Evolutionary conservation across 2,888 invertebrate genomes (phyloP).

Genomic region (Matsumyia berberina): DNA sequence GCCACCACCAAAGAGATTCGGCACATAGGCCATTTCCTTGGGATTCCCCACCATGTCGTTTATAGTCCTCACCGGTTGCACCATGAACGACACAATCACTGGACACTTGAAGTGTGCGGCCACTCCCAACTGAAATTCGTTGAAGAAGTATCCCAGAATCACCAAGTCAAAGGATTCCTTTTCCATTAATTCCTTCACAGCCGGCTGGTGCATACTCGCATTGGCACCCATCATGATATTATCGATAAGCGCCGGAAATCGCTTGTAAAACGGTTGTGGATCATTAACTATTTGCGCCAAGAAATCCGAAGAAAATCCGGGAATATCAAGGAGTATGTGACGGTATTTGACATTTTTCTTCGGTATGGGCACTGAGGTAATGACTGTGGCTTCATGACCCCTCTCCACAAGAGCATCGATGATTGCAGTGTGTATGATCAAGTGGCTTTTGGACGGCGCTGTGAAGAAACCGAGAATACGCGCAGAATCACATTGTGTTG

Average conservation of each 20-base stretch:
- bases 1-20: slow-evolving; percentile 62
- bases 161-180: slow-evolving; percentile 67
- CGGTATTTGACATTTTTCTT: slow-evolving; percentile 48
- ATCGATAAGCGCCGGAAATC: not conserved
- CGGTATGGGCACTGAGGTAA: slow-evolving; percentile 50
- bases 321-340: slow-evolving; percentile 30
- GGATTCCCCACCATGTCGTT: slow-evolving; percentile 76
- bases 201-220: slow-evolving; percentile 48
- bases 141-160: slow-evolving; percentile 75
- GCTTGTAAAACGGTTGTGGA: slow-evolving; percentile 44
- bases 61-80: slow-evolving; percentile 39
- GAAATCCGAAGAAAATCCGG: slow-evolving; percentile 37
- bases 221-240: slow-evolving; percentile 28
- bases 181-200: slow-evolving; percentile 34
- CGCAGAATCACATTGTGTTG: slow-evolving; percentile 35
- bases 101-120: slow-evolving; percentile 79
- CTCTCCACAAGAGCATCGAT: slow-evolving; percentile 76
- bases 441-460: slow-evolving; percentile 77
- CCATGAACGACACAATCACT: slow-evolving; percentile 71
- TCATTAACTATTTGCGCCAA: slow-evolving; percentile 9
- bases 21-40: slow-evolving; percentile 64
- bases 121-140: slow-evolving; percentile 77
- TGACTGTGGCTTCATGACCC: slow-evolving; percentile 77
- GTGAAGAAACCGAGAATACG: slow-evolving; percentile 73
- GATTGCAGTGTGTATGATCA: slow-evolving; percentile 75